phyloP scores from a whole-genome alignment of 1,140 invertebrate genomes.

The Thaumetopoea pityocampa region DNA sequence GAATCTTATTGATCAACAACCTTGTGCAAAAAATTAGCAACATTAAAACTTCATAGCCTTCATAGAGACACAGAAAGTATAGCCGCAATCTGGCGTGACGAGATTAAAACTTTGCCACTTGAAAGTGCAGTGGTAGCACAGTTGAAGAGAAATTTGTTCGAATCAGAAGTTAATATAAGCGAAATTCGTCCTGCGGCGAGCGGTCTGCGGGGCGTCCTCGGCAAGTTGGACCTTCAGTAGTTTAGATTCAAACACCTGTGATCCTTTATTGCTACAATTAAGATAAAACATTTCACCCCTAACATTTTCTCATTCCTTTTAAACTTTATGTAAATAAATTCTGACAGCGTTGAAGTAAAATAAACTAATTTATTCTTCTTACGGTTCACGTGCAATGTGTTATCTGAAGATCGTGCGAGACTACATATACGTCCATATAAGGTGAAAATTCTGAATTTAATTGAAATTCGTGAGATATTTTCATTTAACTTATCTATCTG shows the following conservation, averaged over 20 bases:
- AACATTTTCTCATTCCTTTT: too few species aligned
- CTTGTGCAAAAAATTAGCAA: too few species aligned
- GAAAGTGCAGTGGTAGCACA: slow-evolving; percentile 55
- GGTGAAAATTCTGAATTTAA: slow-evolving; percentile 51
- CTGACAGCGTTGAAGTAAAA: background rate
- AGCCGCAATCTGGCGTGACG: slow-evolving; percentile 32
- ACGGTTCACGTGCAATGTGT: slow-evolving; percentile 24
- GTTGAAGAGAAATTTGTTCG: slow-evolving; percentile 57
- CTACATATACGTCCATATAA: too few species aligned
- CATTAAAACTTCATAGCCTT: too few species aligned
- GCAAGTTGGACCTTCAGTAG: slow-evolving; percentile 41
- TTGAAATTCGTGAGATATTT: slow-evolving; percentile 51
- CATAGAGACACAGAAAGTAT: slow-evolving; percentile 22
- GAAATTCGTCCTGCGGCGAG: slow-evolving; percentile 57
- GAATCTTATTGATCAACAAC: too few species aligned
- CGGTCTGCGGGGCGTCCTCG: slow-evolving; percentile 41
- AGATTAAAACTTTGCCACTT: slow-evolving; percentile 67
- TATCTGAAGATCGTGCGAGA: slow-evolving; percentile 31
- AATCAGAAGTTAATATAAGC: slow-evolving; percentile 68
- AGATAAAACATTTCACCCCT: too few species aligned
- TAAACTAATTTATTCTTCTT: slow-evolving; percentile 20
- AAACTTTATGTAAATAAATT: background rate
- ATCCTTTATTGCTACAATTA: too few species aligned
- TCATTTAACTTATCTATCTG: slow-evolving; percentile 56
- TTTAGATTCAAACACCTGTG: too few species aligned